Conservation (phyloP, 2,888 invertebrate species). For the Aquatica leii region DNA sequence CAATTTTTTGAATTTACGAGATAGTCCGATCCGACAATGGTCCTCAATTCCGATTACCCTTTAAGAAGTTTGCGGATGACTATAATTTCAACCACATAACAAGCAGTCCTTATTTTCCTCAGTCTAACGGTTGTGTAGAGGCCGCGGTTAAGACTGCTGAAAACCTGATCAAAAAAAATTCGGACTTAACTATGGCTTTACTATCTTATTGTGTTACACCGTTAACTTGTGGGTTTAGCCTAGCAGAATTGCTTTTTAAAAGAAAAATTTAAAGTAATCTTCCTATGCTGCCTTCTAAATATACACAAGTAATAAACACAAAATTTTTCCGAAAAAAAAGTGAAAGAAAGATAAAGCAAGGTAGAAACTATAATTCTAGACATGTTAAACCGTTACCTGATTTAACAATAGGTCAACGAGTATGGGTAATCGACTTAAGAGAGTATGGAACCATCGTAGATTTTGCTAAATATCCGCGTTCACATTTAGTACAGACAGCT, state of each 20-base stretch:
- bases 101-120: slow-evolving; percentile 37
- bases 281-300: slow-evolving; percentile 3
- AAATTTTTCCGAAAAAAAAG: not conserved
- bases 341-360: not conserved
- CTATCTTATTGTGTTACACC: slow-evolving; percentile 25
- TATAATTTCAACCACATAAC: slow-evolving; percentile 28
- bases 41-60: not conserved
- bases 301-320: not conserved
- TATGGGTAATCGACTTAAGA: too few species aligned
- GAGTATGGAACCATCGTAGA: too few species aligned
- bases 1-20: slow-evolving; percentile 36
- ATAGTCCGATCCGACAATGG: slow-evolving; percentile 29
- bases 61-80: slow-evolving; percentile 2
- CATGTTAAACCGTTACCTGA: not conserved
- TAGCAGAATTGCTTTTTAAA: slow-evolving; percentile 12
- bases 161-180: slow-evolving; percentile 16
- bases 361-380: not conserved
- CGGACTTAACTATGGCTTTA: slow-evolving; percentile 19
- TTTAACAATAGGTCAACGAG: too few species aligned
- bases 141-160: slow-evolving; percentile 28
- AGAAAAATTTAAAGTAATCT: slow-evolving; percentile 1
- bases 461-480: not conserved
- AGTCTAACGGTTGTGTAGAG: slow-evolving; percentile 28
- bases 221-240: slow-evolving; percentile 22
- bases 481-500: too few species aligned